phyloP scores from a whole-genome alignment of 2,113 vertebrate species.

The Chamaetylas fuelleborni region DNA sequence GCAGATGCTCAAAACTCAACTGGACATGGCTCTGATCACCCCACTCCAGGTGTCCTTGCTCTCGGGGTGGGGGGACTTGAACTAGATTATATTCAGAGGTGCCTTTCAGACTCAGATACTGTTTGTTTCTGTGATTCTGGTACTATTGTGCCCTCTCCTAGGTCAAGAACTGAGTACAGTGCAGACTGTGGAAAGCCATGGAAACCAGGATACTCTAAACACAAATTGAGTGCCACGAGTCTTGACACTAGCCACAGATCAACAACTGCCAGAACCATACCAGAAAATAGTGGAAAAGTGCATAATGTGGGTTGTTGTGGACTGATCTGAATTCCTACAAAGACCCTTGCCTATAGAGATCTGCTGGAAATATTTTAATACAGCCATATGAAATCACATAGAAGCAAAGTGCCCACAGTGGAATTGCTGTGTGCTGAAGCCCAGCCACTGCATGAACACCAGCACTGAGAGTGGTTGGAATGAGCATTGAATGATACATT shows the following conservation, averaged over 20 bases:
- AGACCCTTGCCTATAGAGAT: neutral
- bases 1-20: neutral
- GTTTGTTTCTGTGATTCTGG: neutral
- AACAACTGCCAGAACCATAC: neutral
- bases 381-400: rapidly evolving
- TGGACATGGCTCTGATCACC: neutral
- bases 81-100: neutral
- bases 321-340: neutral
- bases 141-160: neutral
- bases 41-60: neutral
- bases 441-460: neutral
- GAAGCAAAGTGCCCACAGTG: neutral
- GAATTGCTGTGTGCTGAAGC: neutral
- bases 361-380: neutral
- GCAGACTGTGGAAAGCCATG: neutral
- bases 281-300: neutral
- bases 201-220: neutral
- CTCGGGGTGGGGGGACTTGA: neutral
- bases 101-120: neutral
- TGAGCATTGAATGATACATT: too few species aligned
- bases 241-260: neutral
- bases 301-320: rapidly evolving
- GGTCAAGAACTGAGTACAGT: neutral
- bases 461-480: neutral
- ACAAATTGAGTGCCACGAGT: neutral